Base-by-base conservation (phyloP, 2,113 vertebrate species). In the Ciconia boyciana region DNA sequence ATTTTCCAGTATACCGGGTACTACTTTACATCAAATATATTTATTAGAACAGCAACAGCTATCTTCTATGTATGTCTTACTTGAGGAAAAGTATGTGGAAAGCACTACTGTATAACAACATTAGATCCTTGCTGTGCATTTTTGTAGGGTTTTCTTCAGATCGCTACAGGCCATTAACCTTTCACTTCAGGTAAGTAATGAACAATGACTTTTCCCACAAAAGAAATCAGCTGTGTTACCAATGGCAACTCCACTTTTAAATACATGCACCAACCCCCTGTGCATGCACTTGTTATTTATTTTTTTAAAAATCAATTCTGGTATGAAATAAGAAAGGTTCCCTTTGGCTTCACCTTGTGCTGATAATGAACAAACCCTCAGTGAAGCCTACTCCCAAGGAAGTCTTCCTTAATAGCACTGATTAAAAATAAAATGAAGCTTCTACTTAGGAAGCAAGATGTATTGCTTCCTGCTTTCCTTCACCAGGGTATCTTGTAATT, bases 111-210 rank as follows among this genome's bases (percentile, higher is more conserved):
- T 87, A 5, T 11, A 89, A 91, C 48, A 78, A 58, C 46, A 74
- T 74, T 25, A 95, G 75, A 55, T 34, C 46, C 96, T 77, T 34
- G 78, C 94, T 90, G 89, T 29, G 91, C 77, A 54, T 92, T 91
- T 95, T 76, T 65, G 80, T 69, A 76, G 57, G 51, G 44, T 28
- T 70, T 93, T 95, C 91, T 92, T 94, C 81, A 89, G 66, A 77
- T 80, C 36, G 2, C 93, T 85, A 83, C 84, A 95, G 84, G 94
- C 64, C 94, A 97, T 88, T 94, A 96, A 86, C 86, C 93, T 98
- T 94, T 96, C 44, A 41, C 76, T 81, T 96, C 65, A 57, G 91
- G 83, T 93, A 85, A 94, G 76, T 95, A 89, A 97, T 95, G 94
- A 94, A 92, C 51, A 77, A 89, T 4, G n/a, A 79, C 94, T 87